Evolutionary conservation across 1,140 invertebrate genomes (phyloP).

Genomic region (Gonatopus flavifemur): DNA sequence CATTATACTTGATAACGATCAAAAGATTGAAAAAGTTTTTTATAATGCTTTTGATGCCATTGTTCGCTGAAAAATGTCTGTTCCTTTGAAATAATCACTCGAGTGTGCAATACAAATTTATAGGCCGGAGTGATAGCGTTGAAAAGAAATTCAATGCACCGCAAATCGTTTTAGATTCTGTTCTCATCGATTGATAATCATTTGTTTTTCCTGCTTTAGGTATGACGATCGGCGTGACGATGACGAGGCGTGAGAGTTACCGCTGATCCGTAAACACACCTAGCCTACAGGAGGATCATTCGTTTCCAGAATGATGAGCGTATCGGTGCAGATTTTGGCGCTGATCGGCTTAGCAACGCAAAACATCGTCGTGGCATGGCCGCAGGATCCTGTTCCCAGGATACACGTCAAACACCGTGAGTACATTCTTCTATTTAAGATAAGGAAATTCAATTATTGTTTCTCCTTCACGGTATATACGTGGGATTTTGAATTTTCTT

Average conservation of each 20-base stretch:
- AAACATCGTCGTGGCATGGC: conserved; percentile 46
- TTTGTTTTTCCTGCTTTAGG: conserved; percentile 23
- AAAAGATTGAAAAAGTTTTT: too few species aligned
- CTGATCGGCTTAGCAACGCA: conserved; percentile 35
- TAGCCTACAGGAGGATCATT: conserved; percentile 33
- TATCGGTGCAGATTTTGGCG: conserved; percentile 37
- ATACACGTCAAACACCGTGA: conserved; percentile 51
- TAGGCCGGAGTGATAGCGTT: too few species aligned
- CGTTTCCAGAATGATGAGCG: conserved; percentile 40
- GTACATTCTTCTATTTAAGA: too few species aligned
- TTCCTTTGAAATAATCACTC: conserved; percentile 5
- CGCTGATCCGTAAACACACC: conserved; percentile 31
- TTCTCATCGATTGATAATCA: neutral
- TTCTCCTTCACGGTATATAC: too few species aligned
- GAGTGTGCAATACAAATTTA: too few species aligned
- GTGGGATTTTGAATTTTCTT: too few species aligned
- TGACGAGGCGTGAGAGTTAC: conserved; percentile 33
- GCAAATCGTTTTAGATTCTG: neutral
- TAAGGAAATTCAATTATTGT: too few species aligned
- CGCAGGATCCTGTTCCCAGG: conserved; percentile 46
- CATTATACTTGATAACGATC: too few species aligned
- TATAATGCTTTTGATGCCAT: too few species aligned
- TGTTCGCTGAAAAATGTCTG: conserved; percentile 10
- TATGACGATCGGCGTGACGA: conserved; percentile 29
- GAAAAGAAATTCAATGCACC: neutral